Base-by-base conservation (phyloP, 1,140 invertebrate genomes). In the Temnothorax nylanderi region DNA sequence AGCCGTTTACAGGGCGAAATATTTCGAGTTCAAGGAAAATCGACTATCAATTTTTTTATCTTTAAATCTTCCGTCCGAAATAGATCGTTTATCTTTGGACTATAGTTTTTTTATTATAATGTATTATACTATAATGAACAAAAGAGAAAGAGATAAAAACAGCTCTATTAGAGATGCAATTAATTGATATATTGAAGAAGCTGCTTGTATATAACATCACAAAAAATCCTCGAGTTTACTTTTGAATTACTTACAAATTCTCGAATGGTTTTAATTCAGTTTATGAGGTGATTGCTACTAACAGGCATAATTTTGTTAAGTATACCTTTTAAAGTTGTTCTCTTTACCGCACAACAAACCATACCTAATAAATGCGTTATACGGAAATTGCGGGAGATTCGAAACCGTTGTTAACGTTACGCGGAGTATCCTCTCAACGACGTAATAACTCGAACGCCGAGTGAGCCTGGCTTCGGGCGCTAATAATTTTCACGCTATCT, bases 401-500 rank as follows among this genome's bases (percentile, higher is more conserved):
- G 47, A 82, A 69, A 49, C 18, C 18, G 41, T 74, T 74, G 54
- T 60, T 82, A 47, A 37, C 18, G 21, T 74, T 84, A 72, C 26
- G 37, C 67, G 10, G 41, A 71, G 34, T 58, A 47, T 26, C 26
- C 10, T 32, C 41, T 58, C 37, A 78, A 58, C 67, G 51, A 82
- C 69, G 26, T 49, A 74, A 84, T 74, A 84, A 84, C 32, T 18
- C 32, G 26, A 21, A 74, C 32, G 13, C 51, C 21, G 49, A 72
- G 3, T 16, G 26, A 72, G 47, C 18, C 67, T 74, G n/a, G 41
- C 78, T 58, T 37, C 49, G n/a, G 41, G 67, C 21, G 34, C 37
- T 60, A 84, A 84, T 84, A 32, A 84, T 49, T 74, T 84, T 26
- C 44, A 60, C 51, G 11, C 69, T 84, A 37, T 49, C 67, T 49